Evolutionary conservation across 2,888 invertebrate species (phyloP), one percentile per base, ranked within the genome.

Genomic region (Luffia ferchaultella): DNA sequence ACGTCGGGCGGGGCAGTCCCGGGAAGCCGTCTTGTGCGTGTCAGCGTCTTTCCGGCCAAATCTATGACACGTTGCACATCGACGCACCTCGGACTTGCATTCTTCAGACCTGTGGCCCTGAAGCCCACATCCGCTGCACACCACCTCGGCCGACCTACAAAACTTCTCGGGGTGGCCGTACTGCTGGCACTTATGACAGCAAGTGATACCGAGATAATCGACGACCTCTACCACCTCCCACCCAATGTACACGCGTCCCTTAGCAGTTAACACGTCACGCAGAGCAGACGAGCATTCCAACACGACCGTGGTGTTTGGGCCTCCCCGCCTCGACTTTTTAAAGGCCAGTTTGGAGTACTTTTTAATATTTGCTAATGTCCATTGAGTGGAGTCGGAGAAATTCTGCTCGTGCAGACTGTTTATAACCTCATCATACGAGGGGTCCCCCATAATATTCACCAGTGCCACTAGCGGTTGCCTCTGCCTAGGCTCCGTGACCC

Each of bases 81-180:
- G 30, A 0, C 1, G 0, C 0, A 1, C 2, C 0, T 0, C 2
- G 0, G 54, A 5, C 42, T 47, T 42, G 50, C 64, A 65, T 0
- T 50, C 54, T 0, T 17, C 41, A 0, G 17, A 1, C 0, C 46
- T 20, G 42, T 64, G 63, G 0, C 63, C 63, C 0, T 20, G 7
- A 0, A 51, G 57, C 0, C 63, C 61, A 9, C 63, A 64, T 0
- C 49, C 53, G 0, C 58, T 58, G 16, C 64, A 64, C 0, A 46
- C 51, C 1, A 15, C 18, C 0, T 41, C 42, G 1, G 20, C 30
- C 0, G 59, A 50, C 1, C 56, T 12, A 42, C 63, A 65, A 20
- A 53, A 57, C 1, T 60, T 59, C 1, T 60, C 63, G 0, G 62
- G 63, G 55, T 67, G 62, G 0, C 65, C 66, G 19, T 63, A 65